Base-by-base conservation (phyloP, 2,113 vertebrate genomes). In the Sphyrna mokarran region DNA sequence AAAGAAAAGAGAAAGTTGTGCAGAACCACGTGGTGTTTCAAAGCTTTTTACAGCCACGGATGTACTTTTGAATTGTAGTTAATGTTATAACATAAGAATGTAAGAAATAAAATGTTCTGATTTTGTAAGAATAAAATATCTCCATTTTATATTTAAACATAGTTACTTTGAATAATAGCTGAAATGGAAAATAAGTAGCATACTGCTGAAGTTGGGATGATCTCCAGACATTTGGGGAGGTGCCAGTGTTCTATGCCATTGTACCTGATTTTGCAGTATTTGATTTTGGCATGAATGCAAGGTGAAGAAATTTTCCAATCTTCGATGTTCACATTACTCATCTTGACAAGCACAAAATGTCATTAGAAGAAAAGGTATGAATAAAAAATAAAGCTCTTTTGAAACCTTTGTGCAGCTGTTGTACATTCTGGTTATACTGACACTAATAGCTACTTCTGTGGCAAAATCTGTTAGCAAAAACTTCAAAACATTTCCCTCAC, bases 401-500 rank as follows among this genome's bases (percentile, higher is more conserved):
- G 23, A 89, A 54, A 61, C n/a, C 14, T 33, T n/a, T 6, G 26
- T 90, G 54, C 87, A n/a, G 54, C 54, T 63, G 54, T 61, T 90
- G 48, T 61, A 33, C n/a, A 61, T 29, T n/a, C 54, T 33, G 29
- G 54, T 90, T 16, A 90, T 14, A 90, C 29, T 90, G 87, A 90
- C 87, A 90, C 13, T 90, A 90, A 90, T 87, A 61, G 54, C 58
- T 90, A 61, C 54, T 61, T 90, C 87, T 90, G 87, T 61, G 48
- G 87, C 11, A 58, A 90, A 61, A n/a, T 90, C 29, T 33, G 11
- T 58, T 61, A 90, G 54, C 48, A 90, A 33, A 63, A 61, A 90
- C 33, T 90, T 90, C 54, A 90, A 58, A 90, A 61, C 29, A 90
- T 11, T 90, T 61, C 54, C 1, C 54, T 61, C 22, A 26, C 1